Evolutionary conservation across 2,113 vertebrate species (phyloP).

Genomic region (Erythrocercus mccallii): DNA sequence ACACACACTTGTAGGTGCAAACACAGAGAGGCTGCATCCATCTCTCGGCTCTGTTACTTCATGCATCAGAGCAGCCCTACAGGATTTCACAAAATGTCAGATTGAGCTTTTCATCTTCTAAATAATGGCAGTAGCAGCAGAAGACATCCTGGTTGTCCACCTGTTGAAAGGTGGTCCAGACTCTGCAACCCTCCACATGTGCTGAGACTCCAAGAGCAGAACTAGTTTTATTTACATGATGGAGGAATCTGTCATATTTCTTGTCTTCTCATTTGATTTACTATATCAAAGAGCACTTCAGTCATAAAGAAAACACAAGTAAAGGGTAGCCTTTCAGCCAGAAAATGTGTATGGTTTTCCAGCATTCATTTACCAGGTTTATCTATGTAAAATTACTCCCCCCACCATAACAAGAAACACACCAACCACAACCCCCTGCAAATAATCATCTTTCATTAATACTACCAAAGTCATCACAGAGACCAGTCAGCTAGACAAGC

Average conservation of each 20-base stretch:
- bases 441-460: background rate
- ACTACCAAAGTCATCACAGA: background rate
- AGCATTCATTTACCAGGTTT: background rate
- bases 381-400: background rate
- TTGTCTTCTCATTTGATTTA: background rate
- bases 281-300: background rate
- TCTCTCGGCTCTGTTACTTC: background rate
- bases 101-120: background rate
- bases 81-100: background rate
- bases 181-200: accelerated
- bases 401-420: background rate
- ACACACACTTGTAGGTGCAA: background rate
- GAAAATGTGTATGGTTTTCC: background rate
- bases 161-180: background rate
- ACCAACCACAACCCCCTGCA: background rate
- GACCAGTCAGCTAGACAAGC: background rate
- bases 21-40: background rate
- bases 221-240: background rate
- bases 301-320: background rate
- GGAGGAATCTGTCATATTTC: background rate
- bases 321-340: background rate
- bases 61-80: background rate
- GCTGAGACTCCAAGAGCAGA: background rate
- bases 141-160: background rate
- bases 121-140: background rate